Evolutionary conservation across 2,113 vertebrate species (phyloP), one percentile per base, ranked within the genome.

Genomic region (Murina feae): DNA sequence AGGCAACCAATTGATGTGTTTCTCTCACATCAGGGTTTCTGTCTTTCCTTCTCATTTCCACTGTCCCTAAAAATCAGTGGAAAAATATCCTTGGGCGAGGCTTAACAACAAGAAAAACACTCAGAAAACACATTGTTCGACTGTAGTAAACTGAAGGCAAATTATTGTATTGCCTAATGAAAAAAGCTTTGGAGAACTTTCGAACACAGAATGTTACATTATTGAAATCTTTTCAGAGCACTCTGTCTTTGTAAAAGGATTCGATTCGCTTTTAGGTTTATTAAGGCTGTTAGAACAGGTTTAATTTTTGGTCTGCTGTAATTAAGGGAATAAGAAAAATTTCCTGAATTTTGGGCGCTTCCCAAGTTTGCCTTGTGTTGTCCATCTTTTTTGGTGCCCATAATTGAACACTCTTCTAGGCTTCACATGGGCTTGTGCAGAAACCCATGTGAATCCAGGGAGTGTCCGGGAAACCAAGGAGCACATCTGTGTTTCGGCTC

Each of bases 401-500:
- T 76, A 42, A 66, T 68, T 65, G 87, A 92, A 42, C 75, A 89
- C 39, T 92, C 88, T 76, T 76, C 49, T 42, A 74, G 37, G 20
- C 82, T 94, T 96, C 95, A 89, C 72, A 55, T 95, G 81, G 53
- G 30, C 44, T 75, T 93, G 39, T 69, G 51, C 65, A 88, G 32
- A 95, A 93, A 60, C 84, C 37, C 93, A 94, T 68, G 94, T 91
- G 95, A 95, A 94, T 85, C 85, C 55, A 69, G 81, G 94, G 96
- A 82, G 95, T 96, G 74, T 95, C 94, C 55, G 2, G 97, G 82
- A 97, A 96, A 65, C 58, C 55, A 51, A 39, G 13, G 69, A 95
- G 65, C 82, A 96, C 93, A 95, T 97, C 95, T 97, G 92, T 95
- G 88, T 95, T 79, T 93, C 51, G 51, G 88, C 96, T 94, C 90